Evolutionary conservation across 2,888 invertebrate genomes (phyloP).

Genomic region (Scaptomyza reducta): DNA sequence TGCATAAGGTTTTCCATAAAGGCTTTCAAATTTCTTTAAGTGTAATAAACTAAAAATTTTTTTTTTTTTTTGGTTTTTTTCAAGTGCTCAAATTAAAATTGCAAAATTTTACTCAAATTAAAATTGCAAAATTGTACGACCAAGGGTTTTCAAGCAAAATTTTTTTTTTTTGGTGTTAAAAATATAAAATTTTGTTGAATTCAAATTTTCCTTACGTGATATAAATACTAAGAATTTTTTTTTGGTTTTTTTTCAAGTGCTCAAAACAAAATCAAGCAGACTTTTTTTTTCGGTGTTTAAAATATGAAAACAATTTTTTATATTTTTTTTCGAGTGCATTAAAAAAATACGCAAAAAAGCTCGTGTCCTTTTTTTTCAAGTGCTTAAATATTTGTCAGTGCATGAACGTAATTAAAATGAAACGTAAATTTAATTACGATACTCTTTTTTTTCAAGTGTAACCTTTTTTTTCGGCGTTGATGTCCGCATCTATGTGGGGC

Average conservation of each 20-base stretch:
- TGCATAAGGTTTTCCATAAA: conserved; percentile 18
- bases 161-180: conserved; percentile 5
- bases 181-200: background rate
- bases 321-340: conserved; percentile 36
- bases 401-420: background rate
- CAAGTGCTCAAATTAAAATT: too few species aligned
- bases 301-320: background rate
- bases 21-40: conserved; percentile 25
- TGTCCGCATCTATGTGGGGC: background rate
- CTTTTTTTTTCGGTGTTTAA: background rate
- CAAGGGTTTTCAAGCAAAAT: too few species aligned
- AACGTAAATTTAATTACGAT: conserved; percentile 7
- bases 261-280: background rate
- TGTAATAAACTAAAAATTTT: conserved; percentile 2
- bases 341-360: background rate
- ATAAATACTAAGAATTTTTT: background rate
- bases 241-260: conserved; percentile 27
- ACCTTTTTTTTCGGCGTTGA: conserved; percentile 2
- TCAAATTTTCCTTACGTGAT: conserved; percentile 27
- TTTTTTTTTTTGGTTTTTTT: too few species aligned
- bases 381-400: conserved; percentile 17
- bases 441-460: background rate
- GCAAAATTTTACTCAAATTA: too few species aligned
- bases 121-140: too few species aligned
- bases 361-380: conserved; percentile 33